Evolutionary conservation across 2,888 invertebrate genomes (phyloP), one percentile per base, ranked within the genome.

Genomic region (Adineta ricciae): DNA sequence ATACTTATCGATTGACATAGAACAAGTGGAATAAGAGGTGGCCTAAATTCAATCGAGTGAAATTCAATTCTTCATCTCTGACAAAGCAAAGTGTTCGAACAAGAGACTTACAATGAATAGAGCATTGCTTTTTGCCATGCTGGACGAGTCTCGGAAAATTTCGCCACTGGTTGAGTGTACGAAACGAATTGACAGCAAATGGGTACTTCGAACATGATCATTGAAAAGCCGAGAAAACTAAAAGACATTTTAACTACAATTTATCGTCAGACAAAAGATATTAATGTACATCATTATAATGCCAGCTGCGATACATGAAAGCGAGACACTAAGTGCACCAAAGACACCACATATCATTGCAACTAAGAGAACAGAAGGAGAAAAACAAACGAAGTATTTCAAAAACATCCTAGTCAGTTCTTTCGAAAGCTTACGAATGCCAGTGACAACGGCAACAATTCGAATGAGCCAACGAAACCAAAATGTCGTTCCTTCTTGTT

Each of bases 131-230:
- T 94, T 89, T 96, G 94, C 94, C 95, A 96, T 89, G 95, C 93
- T 0, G 96, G 96, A 87, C 95, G 93, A 84, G 92, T 92, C 88
- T 97, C 96, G 84, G 95, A 93, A 92, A 93, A 94, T 85, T 88
- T 94, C 86, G 95, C 94, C 84, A 96, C 92, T 87, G 93, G 93
- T 91, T 95, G 95, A 85, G 97, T 96, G 92, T 95, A 95, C 89
- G 97, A 97, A 87, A 98, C 93, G 91, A 96, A 98, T 92, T 96
- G 93, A 91, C 97, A 98, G 91, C 97, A 97, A 90, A 95, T 97
- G 0, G 98, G 98, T 72, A 97, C 97, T 91, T 98, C 98, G 88
- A 97, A 93, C 82, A 94, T 93, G 88, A 96, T 92, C 86, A 95
- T 93, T 87, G 95, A 89, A 91, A 97, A 96, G 72, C 96, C 97